Percentiles rank a stretch among this genome's conserved stretches.
Conservation (phyloP, 2,888 invertebrate species). For the Dioctria rufipes region DNA sequence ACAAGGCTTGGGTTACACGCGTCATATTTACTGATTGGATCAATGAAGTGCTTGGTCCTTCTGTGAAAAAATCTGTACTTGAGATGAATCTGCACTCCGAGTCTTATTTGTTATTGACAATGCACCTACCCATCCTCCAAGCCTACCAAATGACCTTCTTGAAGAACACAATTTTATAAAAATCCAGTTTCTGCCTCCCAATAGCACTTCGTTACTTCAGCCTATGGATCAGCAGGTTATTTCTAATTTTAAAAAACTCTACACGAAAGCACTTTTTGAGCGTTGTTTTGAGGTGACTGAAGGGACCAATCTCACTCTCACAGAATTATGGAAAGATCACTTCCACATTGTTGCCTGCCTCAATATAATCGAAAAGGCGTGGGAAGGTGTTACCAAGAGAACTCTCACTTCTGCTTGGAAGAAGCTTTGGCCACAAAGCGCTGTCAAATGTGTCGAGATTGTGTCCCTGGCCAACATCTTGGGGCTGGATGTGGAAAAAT, state of each 20-base stretch:
- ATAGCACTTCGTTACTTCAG: constrained; percentile 64
- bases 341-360: too few species aligned
- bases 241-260: not conserved
- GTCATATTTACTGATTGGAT: constrained; percentile 13
- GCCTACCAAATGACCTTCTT: constrained; percentile 58
- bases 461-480: constrained; percentile 60
- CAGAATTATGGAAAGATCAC: too few species aligned
- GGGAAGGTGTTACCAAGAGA: too few species aligned
- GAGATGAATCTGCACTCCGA: constrained; percentile 62
- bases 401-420: too few species aligned
- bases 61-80: constrained; percentile 63
- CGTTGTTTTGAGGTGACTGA: constrained; percentile 19
- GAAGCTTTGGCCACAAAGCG: too few species aligned
- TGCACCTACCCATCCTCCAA: constrained; percentile 56
- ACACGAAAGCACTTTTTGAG: too few species aligned
- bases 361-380: too few species aligned
- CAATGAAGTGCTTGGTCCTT: constrained; percentile 17
- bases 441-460: too few species aligned
- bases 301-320: too few species aligned
- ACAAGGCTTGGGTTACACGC: constrained; percentile 58
- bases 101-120: constrained; percentile 64
- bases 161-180: constrained; percentile 54
- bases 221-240: constrained; percentile 63
- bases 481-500: constrained; percentile 60
- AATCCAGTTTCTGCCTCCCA: constrained; percentile 60